Percentiles rank a stretch among this genome's conserved stretches.
phyloP scores from a whole-genome alignment of 2,797 vertebrate species.

The Euthynnus affinis region DNA sequence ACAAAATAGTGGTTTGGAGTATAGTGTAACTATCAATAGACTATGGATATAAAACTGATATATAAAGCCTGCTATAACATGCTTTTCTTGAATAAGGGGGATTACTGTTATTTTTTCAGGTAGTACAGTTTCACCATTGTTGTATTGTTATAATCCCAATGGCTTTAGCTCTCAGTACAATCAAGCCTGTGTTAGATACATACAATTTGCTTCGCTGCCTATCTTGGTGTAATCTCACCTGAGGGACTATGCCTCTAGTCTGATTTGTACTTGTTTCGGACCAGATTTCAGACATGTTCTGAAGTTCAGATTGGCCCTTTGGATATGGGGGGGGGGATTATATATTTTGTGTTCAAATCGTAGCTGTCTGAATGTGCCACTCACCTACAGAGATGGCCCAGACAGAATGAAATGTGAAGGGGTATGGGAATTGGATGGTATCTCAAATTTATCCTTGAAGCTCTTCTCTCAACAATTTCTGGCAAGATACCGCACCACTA shows the following conservation, averaged over 20 bases:
- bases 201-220: constrained; percentile 6
- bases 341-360: constrained; percentile 22
- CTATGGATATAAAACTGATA: constrained; percentile 2
- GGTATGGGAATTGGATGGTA: constrained; percentile 5
- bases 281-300: constrained; percentile 23
- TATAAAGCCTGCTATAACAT: background rate
- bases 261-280: constrained; percentile 21
- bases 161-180: constrained; percentile 18
- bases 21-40: constrained; percentile 5
- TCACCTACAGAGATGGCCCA: constrained; percentile 7
- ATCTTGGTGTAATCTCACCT: constrained; percentile 27
- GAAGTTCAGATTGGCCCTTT: constrained; percentile 15
- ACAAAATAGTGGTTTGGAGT: background rate
- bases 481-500: background rate
- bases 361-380: constrained; percentile 20
- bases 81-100: background rate
- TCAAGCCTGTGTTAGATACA: constrained; percentile 37
- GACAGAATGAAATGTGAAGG: constrained; percentile 15
- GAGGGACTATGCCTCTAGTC: constrained; percentile 4
- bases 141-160: constrained; percentile 34
- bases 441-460: constrained; percentile 44
- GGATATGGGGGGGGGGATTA: background rate
- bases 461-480: constrained; percentile 15
- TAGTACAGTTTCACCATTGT: constrained; percentile 4
- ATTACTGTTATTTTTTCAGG: constrained; percentile 33